A percentile compares a stretch with the other conserved stretches of the same genome.
These are phyloP conservation scores for Ictalurus punctatus DNA, from an alignment of 2,113 vertebrate genomes.

Conservation along the genomic window DNA sequence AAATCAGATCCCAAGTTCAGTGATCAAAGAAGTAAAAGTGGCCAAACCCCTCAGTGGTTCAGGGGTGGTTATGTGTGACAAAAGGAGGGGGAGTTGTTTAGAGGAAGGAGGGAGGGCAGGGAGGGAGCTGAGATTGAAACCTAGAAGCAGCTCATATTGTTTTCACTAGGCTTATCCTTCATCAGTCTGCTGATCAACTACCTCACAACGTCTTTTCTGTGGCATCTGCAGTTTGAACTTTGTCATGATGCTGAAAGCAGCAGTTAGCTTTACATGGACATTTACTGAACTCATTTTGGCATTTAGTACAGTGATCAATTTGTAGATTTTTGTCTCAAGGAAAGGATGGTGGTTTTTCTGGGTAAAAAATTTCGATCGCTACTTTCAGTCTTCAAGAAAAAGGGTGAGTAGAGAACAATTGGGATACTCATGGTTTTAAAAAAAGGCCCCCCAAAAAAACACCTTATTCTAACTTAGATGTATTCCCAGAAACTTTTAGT, in stretches of 20 bases:
- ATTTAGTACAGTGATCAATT: not conserved
- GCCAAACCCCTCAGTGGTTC: slow-evolving; percentile 59
- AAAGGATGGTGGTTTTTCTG: slow-evolving; percentile 87
- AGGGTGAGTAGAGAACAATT: slow-evolving; percentile 77
- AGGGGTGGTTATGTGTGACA: slow-evolving; percentile 52
- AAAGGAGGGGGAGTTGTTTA: slow-evolving; percentile 53
- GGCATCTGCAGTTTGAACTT: not conserved
- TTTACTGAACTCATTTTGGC: slow-evolving; percentile 21
- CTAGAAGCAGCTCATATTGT: slow-evolving; percentile 67
- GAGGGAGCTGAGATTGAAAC: slow-evolving; percentile 67
- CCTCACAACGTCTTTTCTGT: slow-evolving; percentile 30
- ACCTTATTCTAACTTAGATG: not conserved
- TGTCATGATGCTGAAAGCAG: not conserved
- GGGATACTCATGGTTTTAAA: not conserved
- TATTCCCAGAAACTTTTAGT: not conserved
- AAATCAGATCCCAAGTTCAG: slow-evolving; percentile 20
- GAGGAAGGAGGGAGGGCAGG: slow-evolving; percentile 15
- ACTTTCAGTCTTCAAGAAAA: slow-evolving; percentile 89
- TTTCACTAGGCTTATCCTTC: slow-evolving; percentile 53
- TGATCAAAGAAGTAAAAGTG: slow-evolving; percentile 42
- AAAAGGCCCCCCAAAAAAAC: not conserved
- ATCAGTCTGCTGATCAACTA: slow-evolving; percentile 47
- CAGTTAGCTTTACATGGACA: slow-evolving; percentile 24
- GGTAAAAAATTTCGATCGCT: slow-evolving; percentile 82
- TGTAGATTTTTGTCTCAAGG: not conserved